Percentiles rank a stretch among this genome's conserved stretches.
Evolutionary conservation across 2,888 invertebrate species (phyloP).

Genomic region (Bellardia bayeri): DNA sequence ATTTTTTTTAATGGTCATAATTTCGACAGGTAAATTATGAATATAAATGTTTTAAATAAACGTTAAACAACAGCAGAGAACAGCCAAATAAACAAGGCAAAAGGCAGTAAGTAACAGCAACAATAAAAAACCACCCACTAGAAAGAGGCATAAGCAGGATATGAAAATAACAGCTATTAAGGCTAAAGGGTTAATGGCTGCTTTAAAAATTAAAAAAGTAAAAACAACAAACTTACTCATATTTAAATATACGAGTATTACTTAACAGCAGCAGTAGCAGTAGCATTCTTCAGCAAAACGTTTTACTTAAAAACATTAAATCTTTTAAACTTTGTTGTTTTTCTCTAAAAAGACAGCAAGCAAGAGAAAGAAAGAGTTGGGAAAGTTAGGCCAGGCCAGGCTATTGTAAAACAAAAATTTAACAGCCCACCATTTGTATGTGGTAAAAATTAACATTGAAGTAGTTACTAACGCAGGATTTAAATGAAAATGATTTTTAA

Average conservation of each 20-base stretch:
- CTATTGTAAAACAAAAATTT: neutral
- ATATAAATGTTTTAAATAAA: constrained; percentile 29
- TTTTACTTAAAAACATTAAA: constrained; percentile 52
- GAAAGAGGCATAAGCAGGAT: constrained; percentile 24
- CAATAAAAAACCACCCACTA: neutral
- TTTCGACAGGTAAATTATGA: constrained; percentile 70
- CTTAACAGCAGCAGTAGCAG: constrained; percentile 25
- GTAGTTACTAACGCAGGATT: constrained; percentile 19
- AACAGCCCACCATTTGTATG: constrained; percentile 19
- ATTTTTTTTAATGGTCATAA: constrained; percentile 70
- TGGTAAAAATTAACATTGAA: constrained; percentile 19
- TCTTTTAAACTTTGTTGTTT: constrained; percentile 24
- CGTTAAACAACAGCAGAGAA: neutral
- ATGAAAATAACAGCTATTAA: constrained; percentile 40
- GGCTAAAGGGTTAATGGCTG: constrained; percentile 54
- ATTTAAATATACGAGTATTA: neutral
- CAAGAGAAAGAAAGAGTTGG: no score
- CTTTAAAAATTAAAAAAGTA: constrained; percentile 43
- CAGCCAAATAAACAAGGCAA: neutral
- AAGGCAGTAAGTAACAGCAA: constrained; percentile 3
- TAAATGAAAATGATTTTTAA: constrained; percentile 65
- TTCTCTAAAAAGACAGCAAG: neutral
- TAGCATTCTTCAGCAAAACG: constrained; percentile 27
- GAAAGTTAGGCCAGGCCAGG: neutral
- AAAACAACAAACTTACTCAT: neutral